phyloP scores from a whole-genome alignment of 2,113 vertebrate species.

The Nycticebus coucang region DNA sequence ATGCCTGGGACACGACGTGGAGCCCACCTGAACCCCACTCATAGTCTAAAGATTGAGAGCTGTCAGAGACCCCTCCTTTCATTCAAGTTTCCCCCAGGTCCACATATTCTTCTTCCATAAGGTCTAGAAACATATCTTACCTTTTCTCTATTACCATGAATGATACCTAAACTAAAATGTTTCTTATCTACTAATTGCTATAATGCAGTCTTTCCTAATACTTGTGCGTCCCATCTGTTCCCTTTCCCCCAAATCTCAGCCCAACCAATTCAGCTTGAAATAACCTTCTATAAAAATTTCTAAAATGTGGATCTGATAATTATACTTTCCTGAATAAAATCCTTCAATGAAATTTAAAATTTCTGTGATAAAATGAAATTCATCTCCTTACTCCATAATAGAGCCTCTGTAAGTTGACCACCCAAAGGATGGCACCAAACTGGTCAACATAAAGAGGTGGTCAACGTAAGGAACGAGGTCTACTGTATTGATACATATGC shows the following conservation, averaged over 20 bases:
- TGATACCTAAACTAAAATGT: neutral
- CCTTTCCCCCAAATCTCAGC: neutral
- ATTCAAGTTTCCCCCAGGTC: neutral
- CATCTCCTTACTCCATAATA: neutral
- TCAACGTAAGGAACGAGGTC: too few species aligned
- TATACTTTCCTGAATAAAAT: neutral
- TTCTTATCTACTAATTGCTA: neutral
- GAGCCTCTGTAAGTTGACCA: too few species aligned
- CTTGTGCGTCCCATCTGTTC: neutral
- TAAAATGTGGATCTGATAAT: neutral
- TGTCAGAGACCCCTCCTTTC: neutral
- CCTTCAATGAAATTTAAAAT: neutral
- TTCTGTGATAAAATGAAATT: neutral
- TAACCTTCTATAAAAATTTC: neutral
- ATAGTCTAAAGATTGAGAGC: neutral
- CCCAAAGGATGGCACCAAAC: too few species aligned
- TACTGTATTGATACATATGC: too few species aligned
- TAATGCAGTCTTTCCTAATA: neutral
- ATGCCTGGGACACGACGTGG: accelerated
- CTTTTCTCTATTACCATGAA: neutral
- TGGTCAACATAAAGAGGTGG: too few species aligned
- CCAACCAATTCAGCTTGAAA: neutral
- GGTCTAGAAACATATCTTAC: neutral
- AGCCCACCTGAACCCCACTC: neutral
- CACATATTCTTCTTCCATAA: neutral